Evolutionary conservation across 2,888 invertebrate genomes (phyloP), one percentile per base, ranked within the genome.

Genomic region (Automeris io): DNA sequence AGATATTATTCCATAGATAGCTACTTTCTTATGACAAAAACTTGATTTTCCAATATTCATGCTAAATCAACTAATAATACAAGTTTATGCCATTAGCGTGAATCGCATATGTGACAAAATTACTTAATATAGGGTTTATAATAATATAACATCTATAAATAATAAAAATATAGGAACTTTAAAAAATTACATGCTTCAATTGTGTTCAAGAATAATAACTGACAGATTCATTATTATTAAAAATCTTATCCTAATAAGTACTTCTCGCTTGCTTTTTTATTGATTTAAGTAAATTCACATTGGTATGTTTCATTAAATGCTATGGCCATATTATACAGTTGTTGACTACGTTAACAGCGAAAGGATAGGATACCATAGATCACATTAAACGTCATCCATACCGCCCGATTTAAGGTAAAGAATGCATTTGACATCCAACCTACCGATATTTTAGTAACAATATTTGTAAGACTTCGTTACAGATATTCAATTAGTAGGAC

Each of bases 161-260:
- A 50, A 53, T 50, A 43, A 50, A 46, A 66, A 62, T 64, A 64
- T 70, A 73, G 73, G 70, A 73, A 75, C 74, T 70, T 66, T 51
- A 51, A 61, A 48, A 49, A 58, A 54, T 51, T 49, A 57, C 60
- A 57, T 57, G 54, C 58, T 57, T 58, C 49, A 46, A 46, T 46
- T 45, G 45, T 43, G 47, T 39, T 46, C 41, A 39, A 38, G 37
- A 43, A 43, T 12, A 21, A 37, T 13, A 11, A n/a, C 16, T 26
- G 26, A 12, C 13, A 16, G 29, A 16, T 4, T n/a, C 5, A 24
- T 24, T 19, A 19, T 24, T 37, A 31, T 31, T 32, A 18, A 33
- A 32, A n/a, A 33, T 34, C 35, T 54, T 50, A 34, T 44, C 23
- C 51, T 57, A 60, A 33, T 62, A 62, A 62, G 59, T 61, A 62